Percentiles rank a stretch among this genome's conserved stretches.
Conservation (phyloP, 2,888 invertebrate species). For the Myopa tessellatipennis region DNA sequence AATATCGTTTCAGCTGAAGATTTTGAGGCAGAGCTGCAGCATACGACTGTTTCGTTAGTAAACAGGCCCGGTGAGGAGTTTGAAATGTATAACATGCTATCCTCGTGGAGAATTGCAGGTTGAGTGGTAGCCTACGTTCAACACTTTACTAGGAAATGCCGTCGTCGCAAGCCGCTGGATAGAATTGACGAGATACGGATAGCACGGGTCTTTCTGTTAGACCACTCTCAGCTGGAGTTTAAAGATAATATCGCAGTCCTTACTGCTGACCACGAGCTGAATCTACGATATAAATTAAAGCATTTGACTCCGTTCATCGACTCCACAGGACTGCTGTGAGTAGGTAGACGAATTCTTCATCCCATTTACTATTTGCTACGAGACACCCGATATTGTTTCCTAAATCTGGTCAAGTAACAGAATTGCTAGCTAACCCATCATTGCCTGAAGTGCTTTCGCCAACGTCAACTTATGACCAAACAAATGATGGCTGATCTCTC, state of each 20-base stretch:
- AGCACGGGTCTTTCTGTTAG: not conserved
- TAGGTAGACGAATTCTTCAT: no score
- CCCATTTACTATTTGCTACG: no score
- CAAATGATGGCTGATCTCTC: no score
- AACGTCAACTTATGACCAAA: no score
- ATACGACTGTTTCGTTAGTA: not conserved
- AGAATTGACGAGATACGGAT: conserved; percentile 18
- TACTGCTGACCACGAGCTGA: not conserved
- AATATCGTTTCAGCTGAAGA: not conserved
- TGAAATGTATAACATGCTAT: not conserved
- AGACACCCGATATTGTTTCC: no score
- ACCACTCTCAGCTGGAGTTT: no score
- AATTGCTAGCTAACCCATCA: no score
- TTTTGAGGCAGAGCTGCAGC: not conserved
- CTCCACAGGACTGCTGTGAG: no score
- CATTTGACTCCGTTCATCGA: no score
- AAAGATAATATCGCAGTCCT: not conserved
- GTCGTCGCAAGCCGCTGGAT: not conserved
- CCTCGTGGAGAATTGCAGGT: conserved; percentile 22
- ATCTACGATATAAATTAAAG: not conserved
- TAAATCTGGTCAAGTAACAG: no score
- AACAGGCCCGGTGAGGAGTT: not conserved
- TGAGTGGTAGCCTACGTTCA: conserved; percentile 28
- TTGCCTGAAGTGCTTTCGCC: no score
- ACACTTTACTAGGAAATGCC: conserved; percentile 27